Percentiles rank a stretch among this genome's conserved stretches.
Conservation (phyloP, 2,797 vertebrate genomes). For the Uromys caudimaculatus region DNA sequence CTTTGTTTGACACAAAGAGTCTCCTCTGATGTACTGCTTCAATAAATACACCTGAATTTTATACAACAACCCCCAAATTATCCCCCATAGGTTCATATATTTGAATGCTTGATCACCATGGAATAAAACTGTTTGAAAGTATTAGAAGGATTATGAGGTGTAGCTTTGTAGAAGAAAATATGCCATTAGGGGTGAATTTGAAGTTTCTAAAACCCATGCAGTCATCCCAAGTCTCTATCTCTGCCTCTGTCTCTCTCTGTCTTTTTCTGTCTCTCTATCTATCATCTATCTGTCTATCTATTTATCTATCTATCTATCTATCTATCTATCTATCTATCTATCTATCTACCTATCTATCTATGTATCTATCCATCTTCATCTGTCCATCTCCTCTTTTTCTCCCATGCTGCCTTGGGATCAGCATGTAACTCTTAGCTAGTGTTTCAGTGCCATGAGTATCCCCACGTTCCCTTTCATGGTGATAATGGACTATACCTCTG, state of each 20-base stretch:
- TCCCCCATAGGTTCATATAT: neutral
- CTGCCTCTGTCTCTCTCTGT: neutral
- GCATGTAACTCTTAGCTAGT: too few relatives aligned
- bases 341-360: too few relatives aligned
- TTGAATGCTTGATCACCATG: neutral
- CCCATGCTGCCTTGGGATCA: neutral
- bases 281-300: neutral
- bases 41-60: too few relatives aligned
- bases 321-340: too few relatives aligned
- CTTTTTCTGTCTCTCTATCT: neutral
- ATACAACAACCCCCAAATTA: neutral
- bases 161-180: neutral
- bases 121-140: neutral
- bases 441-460: too few relatives aligned
- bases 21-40: too few relatives aligned
- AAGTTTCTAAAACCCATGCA: neutral
- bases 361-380: too few relatives aligned
- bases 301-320: neutral
- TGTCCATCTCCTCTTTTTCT: neutral
- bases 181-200: neutral
- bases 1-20: too few relatives aligned
- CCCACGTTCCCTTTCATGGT: too few relatives aligned
- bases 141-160: neutral
- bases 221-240: too few relatives aligned
- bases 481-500: too few relatives aligned